Conservation (phyloP, 2,797 vertebrate genomes). For the Scolopax bukidnonensis region DNA sequence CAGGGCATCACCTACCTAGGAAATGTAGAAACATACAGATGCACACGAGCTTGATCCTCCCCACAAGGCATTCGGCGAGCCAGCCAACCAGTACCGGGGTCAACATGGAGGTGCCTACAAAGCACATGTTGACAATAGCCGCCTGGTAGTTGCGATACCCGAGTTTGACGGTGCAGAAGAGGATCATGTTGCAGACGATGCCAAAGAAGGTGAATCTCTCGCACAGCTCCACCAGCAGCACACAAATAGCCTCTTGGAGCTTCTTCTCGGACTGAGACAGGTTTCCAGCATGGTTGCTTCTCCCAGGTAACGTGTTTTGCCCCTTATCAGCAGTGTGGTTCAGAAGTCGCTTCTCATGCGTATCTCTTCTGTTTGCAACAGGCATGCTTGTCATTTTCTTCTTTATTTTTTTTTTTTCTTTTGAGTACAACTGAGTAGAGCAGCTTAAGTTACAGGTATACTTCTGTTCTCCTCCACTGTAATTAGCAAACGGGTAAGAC, state of each 20-base stretch:
- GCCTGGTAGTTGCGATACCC: constrained; percentile 88
- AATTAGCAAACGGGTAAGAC: constrained; percentile 62
- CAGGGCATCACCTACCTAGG: constrained; percentile 82
- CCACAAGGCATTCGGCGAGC: constrained; percentile 84
- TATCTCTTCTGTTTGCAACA: constrained; percentile 22
- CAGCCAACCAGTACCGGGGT: constrained; percentile 84
- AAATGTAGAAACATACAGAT: constrained; percentile 89
- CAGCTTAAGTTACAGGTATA: neutral
- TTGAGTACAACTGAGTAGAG: neutral
- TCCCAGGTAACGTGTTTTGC: neutral
- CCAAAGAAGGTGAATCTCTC: constrained; percentile 92
- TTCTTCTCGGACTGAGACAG: constrained; percentile 68
- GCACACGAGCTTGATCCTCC: constrained; percentile 85
- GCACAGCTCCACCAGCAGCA: constrained; percentile 90
- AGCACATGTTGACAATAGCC: constrained; percentile 87
- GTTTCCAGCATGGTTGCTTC: neutral
- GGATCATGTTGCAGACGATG: constrained; percentile 92
- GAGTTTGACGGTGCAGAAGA: constrained; percentile 90
- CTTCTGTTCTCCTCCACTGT: constrained; percentile 21
- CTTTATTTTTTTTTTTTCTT: neutral
- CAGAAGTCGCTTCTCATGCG: neutral
- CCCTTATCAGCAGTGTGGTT: neutral
- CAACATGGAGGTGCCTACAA: constrained; percentile 86
- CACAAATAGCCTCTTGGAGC: constrained; percentile 83
- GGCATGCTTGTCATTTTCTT: constrained; percentile 63